phyloP scores from a whole-genome alignment of 2,888 invertebrate species.

The Uropetala carovei region DNA sequence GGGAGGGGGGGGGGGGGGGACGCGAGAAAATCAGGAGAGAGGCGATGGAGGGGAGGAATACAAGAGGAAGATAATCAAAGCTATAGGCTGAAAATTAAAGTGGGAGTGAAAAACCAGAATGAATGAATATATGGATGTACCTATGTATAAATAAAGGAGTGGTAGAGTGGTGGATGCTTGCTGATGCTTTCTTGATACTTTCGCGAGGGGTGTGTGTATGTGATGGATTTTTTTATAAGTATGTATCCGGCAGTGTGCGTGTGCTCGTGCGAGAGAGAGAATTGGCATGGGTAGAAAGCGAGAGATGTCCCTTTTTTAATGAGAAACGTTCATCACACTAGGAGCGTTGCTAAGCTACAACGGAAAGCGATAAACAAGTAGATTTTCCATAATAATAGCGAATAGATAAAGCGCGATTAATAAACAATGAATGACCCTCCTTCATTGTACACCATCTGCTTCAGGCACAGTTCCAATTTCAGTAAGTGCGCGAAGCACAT shows the following conservation, averaged over 20 bases:
- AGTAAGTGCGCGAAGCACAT: too few species aligned
- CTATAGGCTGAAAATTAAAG: not conserved
- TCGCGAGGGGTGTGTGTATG: not conserved
- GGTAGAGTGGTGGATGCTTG: not conserved
- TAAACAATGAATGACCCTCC: too few species aligned
- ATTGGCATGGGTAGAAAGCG: not conserved
- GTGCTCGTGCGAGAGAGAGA: too few species aligned
- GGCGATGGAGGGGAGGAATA: not conserved
- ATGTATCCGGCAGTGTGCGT: not conserved
- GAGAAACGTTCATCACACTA: too few species aligned
- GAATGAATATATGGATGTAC: not conserved
- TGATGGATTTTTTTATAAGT: not conserved
- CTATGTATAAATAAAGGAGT: not conserved
- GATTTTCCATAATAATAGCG: too few species aligned
- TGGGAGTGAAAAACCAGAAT: not conserved
- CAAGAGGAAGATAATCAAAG: slow-evolving; percentile 11
- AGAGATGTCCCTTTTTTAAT: not conserved
- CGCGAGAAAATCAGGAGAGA: not conserved
- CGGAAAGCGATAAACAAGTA: too few species aligned
- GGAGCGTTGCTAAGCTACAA: too few species aligned
- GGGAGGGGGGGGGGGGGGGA: not conserved
- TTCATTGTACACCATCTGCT: too few species aligned
- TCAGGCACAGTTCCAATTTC: too few species aligned
- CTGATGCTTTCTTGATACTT: not conserved
- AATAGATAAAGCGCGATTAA: too few species aligned